Evolutionary conservation across 2,888 invertebrate species (phyloP).

Genomic region (Iselma pallidipennis): DNA sequence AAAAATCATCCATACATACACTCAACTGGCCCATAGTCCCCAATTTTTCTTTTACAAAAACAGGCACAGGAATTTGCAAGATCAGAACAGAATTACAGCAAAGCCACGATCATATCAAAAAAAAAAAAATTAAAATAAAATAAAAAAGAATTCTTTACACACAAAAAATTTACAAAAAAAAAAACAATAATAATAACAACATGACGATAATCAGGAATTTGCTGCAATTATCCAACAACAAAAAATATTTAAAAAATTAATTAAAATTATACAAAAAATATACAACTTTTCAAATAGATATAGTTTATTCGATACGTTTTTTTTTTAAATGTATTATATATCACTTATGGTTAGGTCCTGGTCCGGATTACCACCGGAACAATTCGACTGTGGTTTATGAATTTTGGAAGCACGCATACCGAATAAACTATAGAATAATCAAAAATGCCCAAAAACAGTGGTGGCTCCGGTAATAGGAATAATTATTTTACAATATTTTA

Average conservation of each 20-base stretch:
- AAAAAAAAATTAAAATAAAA: constrained; percentile 9
- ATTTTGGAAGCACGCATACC: too few species aligned
- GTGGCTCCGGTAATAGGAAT: not conserved
- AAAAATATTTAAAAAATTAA: not conserved
- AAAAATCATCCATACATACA: constrained; percentile 30
- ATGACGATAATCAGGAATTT: not conserved
- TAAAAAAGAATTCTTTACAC: constrained; percentile 20
- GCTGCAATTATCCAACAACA: not conserved
- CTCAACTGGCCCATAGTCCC: constrained; percentile 54
- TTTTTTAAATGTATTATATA: too few species aligned
- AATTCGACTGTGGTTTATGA: too few species aligned
- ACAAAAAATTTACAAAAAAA: constrained; percentile 43
- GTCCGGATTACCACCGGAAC: too few species aligned
- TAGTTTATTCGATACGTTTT: too few species aligned
- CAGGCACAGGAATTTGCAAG: constrained; percentile 2
- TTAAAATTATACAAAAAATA: not conserved
- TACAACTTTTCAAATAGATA: not conserved
- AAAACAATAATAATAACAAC: constrained; percentile 36
- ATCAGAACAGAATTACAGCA: constrained; percentile 14
- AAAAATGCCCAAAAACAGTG: not conserved
- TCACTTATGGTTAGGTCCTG: too few species aligned
- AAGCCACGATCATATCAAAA: constrained; percentile 2
- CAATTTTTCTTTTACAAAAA: constrained; percentile 9
- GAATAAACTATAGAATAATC: not conserved
- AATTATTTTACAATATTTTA: too few species aligned